Percentiles rank a stretch among this genome's conserved stretches.
These are phyloP conservation scores for Nematostella vectensis DNA, from an alignment of 92 coral and sea anemone species.

Conservation along the genomic window DNA sequence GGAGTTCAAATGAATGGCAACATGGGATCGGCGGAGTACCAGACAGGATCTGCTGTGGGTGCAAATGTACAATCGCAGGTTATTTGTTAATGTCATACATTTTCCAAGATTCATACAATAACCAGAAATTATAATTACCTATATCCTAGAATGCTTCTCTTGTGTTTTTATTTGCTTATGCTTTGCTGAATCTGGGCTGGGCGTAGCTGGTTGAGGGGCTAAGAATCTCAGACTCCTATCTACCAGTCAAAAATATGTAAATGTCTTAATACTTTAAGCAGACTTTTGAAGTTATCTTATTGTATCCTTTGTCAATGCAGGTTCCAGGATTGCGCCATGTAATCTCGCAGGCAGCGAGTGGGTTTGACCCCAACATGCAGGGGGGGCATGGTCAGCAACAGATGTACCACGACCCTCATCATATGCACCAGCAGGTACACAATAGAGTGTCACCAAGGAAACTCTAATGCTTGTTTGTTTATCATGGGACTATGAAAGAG, in stretches of 20 bases:
- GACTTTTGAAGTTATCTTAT: no score
- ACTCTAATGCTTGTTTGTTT: neutral
- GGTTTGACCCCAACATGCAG: constrained; percentile 59
- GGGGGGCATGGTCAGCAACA: constrained; percentile 42
- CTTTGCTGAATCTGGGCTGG: no score
- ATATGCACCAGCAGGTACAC: constrained; percentile 50
- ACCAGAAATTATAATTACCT: no score
- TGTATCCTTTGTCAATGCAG: constrained; percentile 24
- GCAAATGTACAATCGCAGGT: constrained; percentile 99
- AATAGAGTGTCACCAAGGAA: neutral
- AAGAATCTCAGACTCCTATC: no score
- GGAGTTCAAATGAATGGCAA: constrained; percentile 98
- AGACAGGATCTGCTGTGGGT: constrained; percentile 84
- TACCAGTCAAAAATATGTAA: no score
- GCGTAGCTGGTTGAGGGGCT: no score
- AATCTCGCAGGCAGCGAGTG: constrained; percentile 59
- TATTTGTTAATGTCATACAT: neutral
- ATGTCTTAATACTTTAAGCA: no score
- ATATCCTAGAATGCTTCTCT: no score
- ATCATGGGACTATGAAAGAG: no score
- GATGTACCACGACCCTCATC: constrained; percentile 61
- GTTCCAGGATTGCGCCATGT: constrained; percentile 81
- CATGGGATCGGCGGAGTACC: constrained; percentile 89
- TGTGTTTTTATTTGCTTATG: no score
- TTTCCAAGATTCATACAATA: constrained; percentile 1